These are phyloP conservation scores for Thunnus maccoyii DNA, from an alignment of 2,113 vertebrate genomes.

Conservation along the genomic window DNA sequence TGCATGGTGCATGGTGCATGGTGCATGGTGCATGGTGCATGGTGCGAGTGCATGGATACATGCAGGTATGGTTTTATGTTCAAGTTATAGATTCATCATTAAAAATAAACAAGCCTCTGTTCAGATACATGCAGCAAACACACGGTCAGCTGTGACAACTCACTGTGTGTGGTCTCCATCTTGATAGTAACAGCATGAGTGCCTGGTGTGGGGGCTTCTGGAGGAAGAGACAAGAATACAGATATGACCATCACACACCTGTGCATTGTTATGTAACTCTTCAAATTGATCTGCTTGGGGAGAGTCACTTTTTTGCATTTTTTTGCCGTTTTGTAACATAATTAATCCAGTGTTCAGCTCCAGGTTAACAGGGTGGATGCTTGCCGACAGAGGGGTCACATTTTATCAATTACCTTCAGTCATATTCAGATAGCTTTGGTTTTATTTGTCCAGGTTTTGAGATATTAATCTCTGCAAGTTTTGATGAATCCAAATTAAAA, in stretches of 20 bases:
- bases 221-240: conserved; percentile 24
- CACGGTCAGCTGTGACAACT: conserved; percentile 29
- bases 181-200: conserved; percentile 67
- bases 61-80: not conserved
- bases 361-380: too few species aligned
- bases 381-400: too few species aligned
- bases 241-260: not conserved
- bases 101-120: not conserved
- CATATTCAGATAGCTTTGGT: too few species aligned
- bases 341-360: too few species aligned
- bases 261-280: not conserved
- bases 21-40: too few species aligned
- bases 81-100: not conserved
- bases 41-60: not conserved
- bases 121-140: not conserved
- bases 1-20: too few species aligned
- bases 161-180: conserved; percentile 74
- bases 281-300: not conserved
- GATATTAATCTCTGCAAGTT: too few species aligned
- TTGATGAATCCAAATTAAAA: too few species aligned
- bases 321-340: not conserved
- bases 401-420: too few species aligned
- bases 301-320: not conserved
- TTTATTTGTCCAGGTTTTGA: too few species aligned
- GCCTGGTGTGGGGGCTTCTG: conserved; percentile 61